These are phyloP conservation scores for Drosophila pectinifera DNA, from an alignment of 1,140 invertebrate species.

Conservation along the genomic window DNA sequence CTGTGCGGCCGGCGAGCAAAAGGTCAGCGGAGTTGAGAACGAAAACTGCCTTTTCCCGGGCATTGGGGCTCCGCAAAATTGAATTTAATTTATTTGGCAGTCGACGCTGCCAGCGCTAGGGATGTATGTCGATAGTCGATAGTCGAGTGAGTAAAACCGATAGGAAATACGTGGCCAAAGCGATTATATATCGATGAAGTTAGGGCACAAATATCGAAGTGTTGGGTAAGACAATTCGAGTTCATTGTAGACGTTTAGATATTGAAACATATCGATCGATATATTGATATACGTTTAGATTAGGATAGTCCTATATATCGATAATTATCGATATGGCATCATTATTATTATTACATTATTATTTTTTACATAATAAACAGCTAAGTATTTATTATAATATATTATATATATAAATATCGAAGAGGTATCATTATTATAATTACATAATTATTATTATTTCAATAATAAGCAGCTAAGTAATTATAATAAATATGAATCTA, in stretches of 20 bases:
- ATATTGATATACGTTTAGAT: not conserved
- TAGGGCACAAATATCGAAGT: not conserved
- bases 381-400: too few species aligned
- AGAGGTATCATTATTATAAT: too few species aligned
- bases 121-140: constrained; percentile 2
- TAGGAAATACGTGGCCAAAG: not conserved
- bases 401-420: too few species aligned
- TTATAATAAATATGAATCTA: too few species aligned
- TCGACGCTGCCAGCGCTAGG: constrained; percentile 30
- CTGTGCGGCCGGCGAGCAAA: constrained; percentile 21
- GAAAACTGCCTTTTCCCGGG: constrained; percentile 46
- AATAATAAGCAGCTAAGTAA: too few species aligned
- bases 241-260: too few species aligned
- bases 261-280: not conserved
- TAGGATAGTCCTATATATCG: too few species aligned
- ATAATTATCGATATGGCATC: too few species aligned
- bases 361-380: too few species aligned
- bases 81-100: constrained; percentile 75
- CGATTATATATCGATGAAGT: not conserved
- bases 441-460: too few species aligned
- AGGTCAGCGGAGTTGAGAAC: constrained; percentile 39
- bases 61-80: constrained; percentile 62
- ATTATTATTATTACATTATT: too few species aligned
- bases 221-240: too few species aligned
- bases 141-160: not conserved